These are phyloP conservation scores for Heterodera carotae DNA, from an alignment of 1,140 invertebrate genomes.

Conservation along the genomic window DNA sequence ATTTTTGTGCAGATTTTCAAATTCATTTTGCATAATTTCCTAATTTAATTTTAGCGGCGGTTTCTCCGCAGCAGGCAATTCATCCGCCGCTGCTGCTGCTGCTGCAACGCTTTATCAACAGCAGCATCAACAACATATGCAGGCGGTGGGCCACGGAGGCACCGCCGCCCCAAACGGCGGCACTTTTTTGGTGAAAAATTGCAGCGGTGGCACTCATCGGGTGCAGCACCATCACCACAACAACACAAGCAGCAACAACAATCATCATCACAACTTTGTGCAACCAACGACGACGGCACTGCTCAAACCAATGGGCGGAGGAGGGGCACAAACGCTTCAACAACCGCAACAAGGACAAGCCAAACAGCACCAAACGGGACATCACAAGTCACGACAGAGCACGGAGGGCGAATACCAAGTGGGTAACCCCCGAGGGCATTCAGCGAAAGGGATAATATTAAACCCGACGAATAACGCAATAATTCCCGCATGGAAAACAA, in stretches of 20 bases:
- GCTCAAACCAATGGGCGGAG: neutral
- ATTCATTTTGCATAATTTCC: neutral
- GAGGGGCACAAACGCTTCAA: neutral
- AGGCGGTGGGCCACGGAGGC: neutral
- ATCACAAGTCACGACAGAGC: slow-evolving; percentile 50
- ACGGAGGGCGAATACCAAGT: slow-evolving; percentile 65
- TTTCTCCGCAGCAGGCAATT: neutral
- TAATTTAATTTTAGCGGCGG: neutral
- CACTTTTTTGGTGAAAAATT: neutral
- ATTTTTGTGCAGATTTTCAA: neutral
- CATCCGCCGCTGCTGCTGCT: neutral
- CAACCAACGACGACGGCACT: slow-evolving; percentile 9
- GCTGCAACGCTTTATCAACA: neutral
- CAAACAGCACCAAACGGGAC: neutral
- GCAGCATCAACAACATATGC: neutral
- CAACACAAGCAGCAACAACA: neutral
- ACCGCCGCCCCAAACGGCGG: neutral
- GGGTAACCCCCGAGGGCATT: neutral
- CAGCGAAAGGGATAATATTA: too few species aligned
- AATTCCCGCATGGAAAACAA: too few species aligned
- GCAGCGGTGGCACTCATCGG: neutral
- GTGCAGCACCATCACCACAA: neutral
- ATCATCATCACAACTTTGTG: neutral
- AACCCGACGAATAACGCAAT: too few species aligned
- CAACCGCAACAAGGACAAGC: neutral